These are phyloP conservation scores for Ptychadena robeensis DNA, from an alignment of 2,797 vertebrate genomes.

Conservation along the genomic window DNA sequence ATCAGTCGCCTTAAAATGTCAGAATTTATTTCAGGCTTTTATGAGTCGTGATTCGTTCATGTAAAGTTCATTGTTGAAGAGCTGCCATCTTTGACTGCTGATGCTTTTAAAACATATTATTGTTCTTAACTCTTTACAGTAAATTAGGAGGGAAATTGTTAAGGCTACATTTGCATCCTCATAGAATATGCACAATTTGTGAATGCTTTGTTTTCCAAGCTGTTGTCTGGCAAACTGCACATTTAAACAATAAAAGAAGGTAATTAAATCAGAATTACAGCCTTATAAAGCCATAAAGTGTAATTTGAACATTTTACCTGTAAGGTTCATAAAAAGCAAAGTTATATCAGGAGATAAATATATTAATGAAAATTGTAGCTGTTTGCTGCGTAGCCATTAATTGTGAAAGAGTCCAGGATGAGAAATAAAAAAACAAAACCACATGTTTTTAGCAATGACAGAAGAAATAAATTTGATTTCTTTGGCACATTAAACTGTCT, in stretches of 20 bases:
- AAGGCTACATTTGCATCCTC: not conserved
- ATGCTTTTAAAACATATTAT: conserved; percentile 1
- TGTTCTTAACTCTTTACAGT: not conserved
- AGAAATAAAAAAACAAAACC: conserved; percentile 16
- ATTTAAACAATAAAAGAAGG: conserved; percentile 38
- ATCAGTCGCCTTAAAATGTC: conserved; percentile 14
- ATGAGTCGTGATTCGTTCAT: conserved; percentile 3
- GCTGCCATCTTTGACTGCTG: conserved; percentile 3
- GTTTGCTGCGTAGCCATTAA: conserved; percentile 9
- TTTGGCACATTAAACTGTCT: not conserved
- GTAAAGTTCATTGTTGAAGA: conserved; percentile 2
- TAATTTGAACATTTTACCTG: conserved; percentile 49
- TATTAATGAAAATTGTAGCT: conserved; percentile 36
- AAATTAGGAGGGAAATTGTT: not conserved
- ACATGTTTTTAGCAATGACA: conserved; percentile 36
- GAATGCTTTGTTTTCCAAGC: conserved; percentile 12
- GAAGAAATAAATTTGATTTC: conserved; percentile 7
- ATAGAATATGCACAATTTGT: not conserved
- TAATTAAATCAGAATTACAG: conserved; percentile 39
- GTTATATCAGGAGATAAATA: conserved; percentile 46
- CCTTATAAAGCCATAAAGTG: conserved; percentile 28
- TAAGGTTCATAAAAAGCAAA: conserved; percentile 47
- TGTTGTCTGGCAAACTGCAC: conserved; percentile 36
- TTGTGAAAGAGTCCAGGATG: conserved; percentile 17
- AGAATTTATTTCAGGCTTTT: conserved; percentile 15